Conservation (phyloP, 2,113 vertebrate genomes). For the Origma solitaria region DNA sequence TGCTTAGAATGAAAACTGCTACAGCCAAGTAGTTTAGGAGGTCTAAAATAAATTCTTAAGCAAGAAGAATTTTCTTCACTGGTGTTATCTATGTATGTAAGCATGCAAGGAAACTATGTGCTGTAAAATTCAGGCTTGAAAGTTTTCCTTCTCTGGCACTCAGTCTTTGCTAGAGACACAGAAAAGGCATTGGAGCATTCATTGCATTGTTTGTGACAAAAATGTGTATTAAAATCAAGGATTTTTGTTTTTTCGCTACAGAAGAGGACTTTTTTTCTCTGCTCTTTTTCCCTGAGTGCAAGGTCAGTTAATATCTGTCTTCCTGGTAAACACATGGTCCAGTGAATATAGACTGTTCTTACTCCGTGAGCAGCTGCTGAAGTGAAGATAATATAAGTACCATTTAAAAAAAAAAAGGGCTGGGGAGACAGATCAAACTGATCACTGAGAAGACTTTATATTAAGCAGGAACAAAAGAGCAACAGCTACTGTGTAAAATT, state of each 20-base stretch:
- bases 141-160: not conserved
- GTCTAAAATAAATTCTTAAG: not conserved
- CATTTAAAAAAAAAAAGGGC: not conserved
- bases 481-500: not conserved
- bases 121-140: not conserved
- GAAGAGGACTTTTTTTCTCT: not conserved
- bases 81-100: not conserved
- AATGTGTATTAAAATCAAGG: not conserved
- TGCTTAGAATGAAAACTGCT: not conserved
- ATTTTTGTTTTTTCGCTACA: not conserved
- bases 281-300: not conserved
- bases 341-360: not conserved
- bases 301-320: not conserved
- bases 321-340: slow-evolving; percentile 21
- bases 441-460: not conserved
- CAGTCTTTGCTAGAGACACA: not conserved
- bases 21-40: not conserved
- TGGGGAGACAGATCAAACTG: rapidly evolving
- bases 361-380: slow-evolving; percentile 27
- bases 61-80: not conserved
- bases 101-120: not conserved
- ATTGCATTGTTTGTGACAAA: not conserved
- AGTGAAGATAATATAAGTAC: slow-evolving; percentile 9
- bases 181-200: not conserved
- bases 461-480: not conserved